A percentile compares a stretch with the other conserved stretches of the same genome.
phyloP scores from a whole-genome alignment of 2,113 vertebrate genomes.

The Herpetotheres cachinnans region DNA sequence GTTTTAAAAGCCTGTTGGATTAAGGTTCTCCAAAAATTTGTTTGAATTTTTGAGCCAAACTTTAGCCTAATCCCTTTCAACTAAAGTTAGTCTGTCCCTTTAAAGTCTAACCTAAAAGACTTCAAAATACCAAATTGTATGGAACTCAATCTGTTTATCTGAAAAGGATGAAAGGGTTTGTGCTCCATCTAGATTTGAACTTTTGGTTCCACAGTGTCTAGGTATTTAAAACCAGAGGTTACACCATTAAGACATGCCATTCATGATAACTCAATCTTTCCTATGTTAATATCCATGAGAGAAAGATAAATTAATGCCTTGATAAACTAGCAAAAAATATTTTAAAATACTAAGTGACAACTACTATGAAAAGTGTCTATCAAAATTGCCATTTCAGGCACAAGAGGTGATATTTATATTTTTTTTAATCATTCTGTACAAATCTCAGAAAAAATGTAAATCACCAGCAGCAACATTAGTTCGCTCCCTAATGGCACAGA shows the following conservation, averaged over 20 bases:
- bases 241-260: not conserved
- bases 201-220: constrained; percentile 37
- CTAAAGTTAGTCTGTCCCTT: not conserved
- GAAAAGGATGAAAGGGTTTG: constrained; percentile 38
- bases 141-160: constrained; percentile 40
- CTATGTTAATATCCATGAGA: not conserved
- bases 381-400: not conserved
- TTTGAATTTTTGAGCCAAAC: not conserved
- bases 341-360: not conserved
- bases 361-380: not conserved
- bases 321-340: not conserved
- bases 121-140: constrained; percentile 9
- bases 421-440: not conserved
- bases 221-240: constrained; percentile 34
- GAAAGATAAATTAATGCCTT: not conserved
- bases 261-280: not conserved
- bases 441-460: not conserved
- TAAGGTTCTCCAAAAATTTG: not conserved
- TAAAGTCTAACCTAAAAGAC: constrained; percentile 5
- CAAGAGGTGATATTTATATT: not conserved
- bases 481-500: not conserved
- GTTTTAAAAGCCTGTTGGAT: not conserved
- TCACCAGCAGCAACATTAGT: not conserved
- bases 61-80: not conserved
- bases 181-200: constrained; percentile 17